Percentiles rank a stretch among this genome's conserved stretches.
Evolutionary conservation across 1,140 invertebrate species (phyloP).

Genomic region (Cotesia glomerata): DNA sequence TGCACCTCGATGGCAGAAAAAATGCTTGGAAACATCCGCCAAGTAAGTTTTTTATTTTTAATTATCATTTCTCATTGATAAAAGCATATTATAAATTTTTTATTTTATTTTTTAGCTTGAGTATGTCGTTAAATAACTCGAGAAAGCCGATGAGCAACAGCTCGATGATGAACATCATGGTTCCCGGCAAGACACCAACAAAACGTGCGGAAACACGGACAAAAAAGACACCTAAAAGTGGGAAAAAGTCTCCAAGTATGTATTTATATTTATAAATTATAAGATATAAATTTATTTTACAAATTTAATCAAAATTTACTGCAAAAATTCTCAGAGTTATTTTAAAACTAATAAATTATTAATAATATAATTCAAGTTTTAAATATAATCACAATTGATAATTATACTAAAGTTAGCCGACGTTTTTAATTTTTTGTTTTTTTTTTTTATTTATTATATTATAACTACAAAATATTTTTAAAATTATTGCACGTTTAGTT

Average conservation of each 20-base stretch:
- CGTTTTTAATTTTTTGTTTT: too few species aligned
- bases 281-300: slow-evolving; percentile 16
- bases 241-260: slow-evolving; percentile 69
- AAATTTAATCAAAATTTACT: too few species aligned
- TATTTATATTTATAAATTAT: neutral
- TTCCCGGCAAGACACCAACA: slow-evolving; percentile 54
- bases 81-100: neutral
- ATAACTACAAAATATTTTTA: too few species aligned
- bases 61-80: neutral
- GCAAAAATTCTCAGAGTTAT: too few species aligned
- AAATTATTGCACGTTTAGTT: too few species aligned
- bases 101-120: slow-evolving; percentile 43
- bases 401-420: too few species aligned
- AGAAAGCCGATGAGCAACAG: slow-evolving; percentile 26
- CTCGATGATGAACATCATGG: slow-evolving; percentile 43
- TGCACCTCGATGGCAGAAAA: slow-evolving; percentile 79
- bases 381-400: too few species aligned
- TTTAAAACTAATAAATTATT: too few species aligned
- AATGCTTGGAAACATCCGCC: slow-evolving; percentile 60
- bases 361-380: too few species aligned
- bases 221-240: slow-evolving; percentile 71
- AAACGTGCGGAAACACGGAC: slow-evolving; percentile 43
- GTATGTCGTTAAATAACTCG: slow-evolving; percentile 39
- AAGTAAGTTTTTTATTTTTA: slow-evolving; percentile 42
- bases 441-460: too few species aligned